Evolutionary conservation across 2,888 invertebrate species (phyloP), one percentile per base, ranked within the genome.

Genomic region (Peribatodes rhomboidaria): DNA sequence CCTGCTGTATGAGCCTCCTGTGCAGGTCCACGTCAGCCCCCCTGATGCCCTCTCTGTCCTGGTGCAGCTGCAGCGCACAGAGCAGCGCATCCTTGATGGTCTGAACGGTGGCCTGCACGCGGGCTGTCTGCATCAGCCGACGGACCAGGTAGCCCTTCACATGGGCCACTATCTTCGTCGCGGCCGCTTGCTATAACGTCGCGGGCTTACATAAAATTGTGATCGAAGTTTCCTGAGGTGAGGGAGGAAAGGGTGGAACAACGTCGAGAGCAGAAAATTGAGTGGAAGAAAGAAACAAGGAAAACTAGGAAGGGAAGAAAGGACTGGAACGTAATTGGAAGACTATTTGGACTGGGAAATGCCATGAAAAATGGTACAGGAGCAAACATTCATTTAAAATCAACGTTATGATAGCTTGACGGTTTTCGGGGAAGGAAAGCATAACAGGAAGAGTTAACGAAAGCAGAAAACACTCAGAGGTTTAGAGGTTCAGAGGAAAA

Each of bases 71-170:
- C 72, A 97, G 88, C 49, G 97, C 97, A 86, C 97, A 96, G 55
- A 96, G 89, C 64, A 97, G 87, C 3, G 97, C 97, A 81, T 97
- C 97, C 82, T 95, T 94, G 73, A 98, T 97, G 3, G 96, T 97
- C 87, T 96, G 95, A 74, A 97, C 97, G 16, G 97, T 94, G 61
- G 94, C 94, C 85, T 97, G 96, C 13, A 98, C 96, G 75, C 96
- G 95, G 76, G 96, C 97, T 0, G 98, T 97, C 75, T 94, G 94
- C 90, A 98, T 95, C 57, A 98, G 93, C 46, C 98, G 94, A 53
- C 98, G 95, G 20, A 96, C 96, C 59, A 98, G 91, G 85, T 95
- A 98, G 0, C 98, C 98, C 76, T 95, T 96, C 22, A 94, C 95
- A 74, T 92, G 91, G 9, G 97, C 96, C 71, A 95, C 95, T 65